A percentile compares a stretch with the other conserved stretches of the same genome.
phyloP scores from a whole-genome alignment of 2,888 invertebrate species.

The Formica aserva region DNA sequence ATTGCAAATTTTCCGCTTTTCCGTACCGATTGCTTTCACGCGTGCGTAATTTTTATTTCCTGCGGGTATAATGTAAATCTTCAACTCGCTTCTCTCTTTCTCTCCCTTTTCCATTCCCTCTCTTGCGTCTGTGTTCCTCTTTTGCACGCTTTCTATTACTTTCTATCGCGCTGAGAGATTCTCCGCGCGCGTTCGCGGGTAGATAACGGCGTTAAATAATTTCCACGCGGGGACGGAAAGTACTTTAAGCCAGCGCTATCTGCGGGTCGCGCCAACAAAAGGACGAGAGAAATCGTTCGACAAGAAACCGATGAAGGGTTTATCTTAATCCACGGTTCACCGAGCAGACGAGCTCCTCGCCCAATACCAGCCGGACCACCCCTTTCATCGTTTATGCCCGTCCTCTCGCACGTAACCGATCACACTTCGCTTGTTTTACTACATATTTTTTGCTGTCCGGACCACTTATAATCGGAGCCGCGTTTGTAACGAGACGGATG shows the following conservation, averaged over 20 bases:
- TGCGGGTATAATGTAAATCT: conserved; percentile 34
- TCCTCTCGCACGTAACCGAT: conserved; percentile 80
- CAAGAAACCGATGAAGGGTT: conserved; percentile 85
- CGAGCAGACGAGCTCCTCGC: conserved; percentile 82
- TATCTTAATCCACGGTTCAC: conserved; percentile 85
- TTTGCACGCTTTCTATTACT: conserved; percentile 45
- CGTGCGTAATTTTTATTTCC: conserved; percentile 22
- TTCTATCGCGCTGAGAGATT: conserved; percentile 42
- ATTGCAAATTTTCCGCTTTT: conserved; percentile 29
- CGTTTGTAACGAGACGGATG: conserved; percentile 25
- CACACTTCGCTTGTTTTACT: conserved; percentile 82
- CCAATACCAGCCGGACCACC: conserved; percentile 70
- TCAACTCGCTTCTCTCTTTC: neutral
- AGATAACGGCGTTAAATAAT: conserved; percentile 70
- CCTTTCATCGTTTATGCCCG: conserved; percentile 70
- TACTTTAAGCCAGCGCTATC: conserved; percentile 73
- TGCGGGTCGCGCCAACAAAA: conserved; percentile 68
- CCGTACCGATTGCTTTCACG: conserved; percentile 37
- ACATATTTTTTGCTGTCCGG: conserved; percentile 72
- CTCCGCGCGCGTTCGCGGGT: conserved; percentile 14
- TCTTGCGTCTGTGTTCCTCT: neutral
- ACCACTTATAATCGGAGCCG: conserved; percentile 52
- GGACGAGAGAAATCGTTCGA: conserved; percentile 79
- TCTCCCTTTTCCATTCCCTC: neutral
- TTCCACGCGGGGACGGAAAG: conserved; percentile 65